These are phyloP conservation scores for Suricata suricatta DNA, from an alignment of 2,113 vertebrate genomes.

Conservation along the genomic window DNA sequence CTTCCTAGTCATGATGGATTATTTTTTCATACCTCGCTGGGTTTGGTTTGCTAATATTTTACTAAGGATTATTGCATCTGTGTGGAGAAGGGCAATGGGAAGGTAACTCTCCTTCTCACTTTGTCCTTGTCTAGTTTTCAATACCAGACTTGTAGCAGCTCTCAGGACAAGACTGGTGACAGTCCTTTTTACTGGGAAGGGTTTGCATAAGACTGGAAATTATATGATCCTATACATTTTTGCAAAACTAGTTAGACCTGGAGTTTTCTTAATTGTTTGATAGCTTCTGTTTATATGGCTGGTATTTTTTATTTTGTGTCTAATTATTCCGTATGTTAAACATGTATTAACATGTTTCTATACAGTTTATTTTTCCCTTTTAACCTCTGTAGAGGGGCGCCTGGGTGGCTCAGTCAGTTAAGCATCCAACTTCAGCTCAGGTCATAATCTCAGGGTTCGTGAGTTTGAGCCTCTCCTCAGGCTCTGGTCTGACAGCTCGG, in stretches of 20 bases:
- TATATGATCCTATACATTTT: background rate
- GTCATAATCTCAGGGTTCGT: too few relatives aligned
- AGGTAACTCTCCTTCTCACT: background rate
- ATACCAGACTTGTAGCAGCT: background rate
- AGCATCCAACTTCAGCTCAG: too few relatives aligned
- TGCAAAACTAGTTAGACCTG: background rate
- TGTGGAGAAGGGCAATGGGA: background rate
- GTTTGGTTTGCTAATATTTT: constrained; percentile 14
- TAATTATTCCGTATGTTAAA: background rate
- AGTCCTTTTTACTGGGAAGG: background rate
- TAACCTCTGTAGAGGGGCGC: background rate
- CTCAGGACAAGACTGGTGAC: background rate
- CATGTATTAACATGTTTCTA: background rate
- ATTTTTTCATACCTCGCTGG: background rate
- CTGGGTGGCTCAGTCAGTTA: too few relatives aligned
- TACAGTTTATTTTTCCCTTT: background rate
- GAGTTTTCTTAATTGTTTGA: background rate
- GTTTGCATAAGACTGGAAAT: background rate
- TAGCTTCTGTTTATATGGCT: background rate
- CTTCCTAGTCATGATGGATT: background rate
- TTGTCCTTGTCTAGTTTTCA: background rate
- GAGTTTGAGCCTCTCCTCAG: too few relatives aligned
- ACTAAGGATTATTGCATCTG: background rate
- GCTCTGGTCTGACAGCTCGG: too few relatives aligned
- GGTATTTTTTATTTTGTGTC: constrained; percentile 3